Conservation (phyloP, 2,113 vertebrate species). For the Lethenteron camtschaticum region DNA sequence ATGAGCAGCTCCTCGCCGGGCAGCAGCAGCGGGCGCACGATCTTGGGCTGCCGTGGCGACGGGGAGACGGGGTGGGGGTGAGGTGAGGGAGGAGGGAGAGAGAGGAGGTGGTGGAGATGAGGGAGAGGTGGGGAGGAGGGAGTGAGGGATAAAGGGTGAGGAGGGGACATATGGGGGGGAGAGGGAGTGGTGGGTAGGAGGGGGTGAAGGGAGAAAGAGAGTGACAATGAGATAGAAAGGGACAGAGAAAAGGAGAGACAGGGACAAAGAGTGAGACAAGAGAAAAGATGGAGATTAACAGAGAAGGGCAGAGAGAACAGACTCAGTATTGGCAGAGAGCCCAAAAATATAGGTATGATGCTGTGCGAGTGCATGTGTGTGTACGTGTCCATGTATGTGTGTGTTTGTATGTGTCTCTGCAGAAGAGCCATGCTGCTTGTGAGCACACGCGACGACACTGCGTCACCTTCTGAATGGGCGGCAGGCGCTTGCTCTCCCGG, state of each 20-base stretch:
- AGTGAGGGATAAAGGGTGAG: no score
- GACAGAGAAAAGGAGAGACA: no score
- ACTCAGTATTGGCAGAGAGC: no score
- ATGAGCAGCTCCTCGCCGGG: constrained; percentile 78
- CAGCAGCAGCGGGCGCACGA: constrained; percentile 59
- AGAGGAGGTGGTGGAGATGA: no score
- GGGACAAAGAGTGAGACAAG: no score
- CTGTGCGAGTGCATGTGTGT: background rate
- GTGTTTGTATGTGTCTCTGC: background rate
- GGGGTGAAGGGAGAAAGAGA: no score
- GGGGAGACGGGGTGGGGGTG: background rate
- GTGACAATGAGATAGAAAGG: no score
- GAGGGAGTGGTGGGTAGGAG: no score
- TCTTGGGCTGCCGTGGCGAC: constrained; percentile 57
- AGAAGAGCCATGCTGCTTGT: background rate
- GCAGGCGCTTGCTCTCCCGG: constrained; percentile 74
- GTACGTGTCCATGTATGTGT: background rate
- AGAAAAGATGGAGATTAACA: no score
- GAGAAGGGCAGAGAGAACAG: no score
- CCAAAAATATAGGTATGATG: background rate
- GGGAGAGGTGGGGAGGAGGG: no score
- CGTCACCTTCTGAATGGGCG: constrained; percentile 86
- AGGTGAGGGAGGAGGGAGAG: background rate
- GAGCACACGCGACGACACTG: background rate
- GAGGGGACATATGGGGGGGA: no score